These are phyloP conservation scores for Aselliscus stoliczkanus DNA, from an alignment of 2,797 vertebrate genomes.

Conservation along the genomic window DNA sequence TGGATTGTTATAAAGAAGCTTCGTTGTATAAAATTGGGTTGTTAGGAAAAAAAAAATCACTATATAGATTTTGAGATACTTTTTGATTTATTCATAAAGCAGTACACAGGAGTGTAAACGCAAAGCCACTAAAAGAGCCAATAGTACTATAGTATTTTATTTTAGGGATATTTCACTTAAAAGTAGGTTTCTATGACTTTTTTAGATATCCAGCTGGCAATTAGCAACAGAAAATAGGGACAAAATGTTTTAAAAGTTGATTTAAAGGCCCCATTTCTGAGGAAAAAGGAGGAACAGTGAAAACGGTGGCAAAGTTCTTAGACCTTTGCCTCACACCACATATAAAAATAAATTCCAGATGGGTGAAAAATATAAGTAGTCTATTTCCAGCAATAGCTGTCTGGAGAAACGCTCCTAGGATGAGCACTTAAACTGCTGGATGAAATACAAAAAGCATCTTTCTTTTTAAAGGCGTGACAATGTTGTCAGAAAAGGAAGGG, in stretches of 20 bases:
- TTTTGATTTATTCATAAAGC: conserved; percentile 34
- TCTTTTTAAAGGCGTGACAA: conserved; percentile 60
- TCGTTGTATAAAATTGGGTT: neutral
- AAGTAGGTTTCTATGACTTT: conserved; percentile 25
- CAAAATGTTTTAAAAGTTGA: neutral
- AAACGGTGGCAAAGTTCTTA: neutral
- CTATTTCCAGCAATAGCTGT: conserved; percentile 55
- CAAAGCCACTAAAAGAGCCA: neutral
- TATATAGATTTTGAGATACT: neutral
- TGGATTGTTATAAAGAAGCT: neutral
- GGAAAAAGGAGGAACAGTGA: neutral
- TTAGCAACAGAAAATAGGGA: neutral
- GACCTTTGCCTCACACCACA: conserved; percentile 17
- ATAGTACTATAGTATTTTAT: conserved; percentile 11
- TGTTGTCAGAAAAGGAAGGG: conserved; percentile 61
- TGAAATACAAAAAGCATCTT: conserved; percentile 59
- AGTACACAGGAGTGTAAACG: neutral
- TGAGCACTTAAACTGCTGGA: conserved; percentile 68
- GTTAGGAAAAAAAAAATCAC: no score
- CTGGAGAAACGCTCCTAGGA: conserved; percentile 50
- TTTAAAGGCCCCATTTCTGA: conserved; percentile 8
- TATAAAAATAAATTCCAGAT: conserved; percentile 39
- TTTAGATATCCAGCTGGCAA: conserved; percentile 29
- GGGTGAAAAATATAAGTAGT: conserved; percentile 42
- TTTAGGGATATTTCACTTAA: conserved; percentile 42